Evolutionary conservation across 2,888 invertebrate species (phyloP).

Genomic region (Epinotia bilunana): DNA sequence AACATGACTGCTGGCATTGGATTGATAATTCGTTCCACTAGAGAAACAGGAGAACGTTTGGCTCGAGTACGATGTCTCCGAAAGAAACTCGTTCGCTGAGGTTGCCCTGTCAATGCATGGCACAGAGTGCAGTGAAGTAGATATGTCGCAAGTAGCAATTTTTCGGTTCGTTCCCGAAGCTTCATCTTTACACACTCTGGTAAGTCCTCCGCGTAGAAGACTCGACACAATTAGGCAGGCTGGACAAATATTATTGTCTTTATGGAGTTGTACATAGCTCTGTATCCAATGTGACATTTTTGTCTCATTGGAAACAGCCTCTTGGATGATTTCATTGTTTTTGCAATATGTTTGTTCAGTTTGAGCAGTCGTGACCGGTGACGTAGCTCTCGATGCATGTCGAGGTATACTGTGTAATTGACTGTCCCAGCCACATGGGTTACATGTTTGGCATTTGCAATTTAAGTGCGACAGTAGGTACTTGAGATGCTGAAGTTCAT

Average conservation of each 20-base stretch:
- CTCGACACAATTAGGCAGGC: constrained; percentile 61
- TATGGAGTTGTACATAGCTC: constrained; percentile 19
- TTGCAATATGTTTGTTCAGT: constrained; percentile 42
- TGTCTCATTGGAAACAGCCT: constrained; percentile 30
- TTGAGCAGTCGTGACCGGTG: constrained; percentile 15
- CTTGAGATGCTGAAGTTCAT: constrained; percentile 64
- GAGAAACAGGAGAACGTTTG: constrained; percentile 45
- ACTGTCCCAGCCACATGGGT: constrained; percentile 12
- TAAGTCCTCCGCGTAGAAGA: constrained; percentile 53
- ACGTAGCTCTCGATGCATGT: constrained; percentile 51
- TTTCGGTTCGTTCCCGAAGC: constrained; percentile 58
- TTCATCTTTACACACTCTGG: constrained; percentile 66
- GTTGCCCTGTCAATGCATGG: constrained; percentile 55
- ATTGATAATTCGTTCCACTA: background rate
- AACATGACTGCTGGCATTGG: constrained; percentile 8
- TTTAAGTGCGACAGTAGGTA: constrained; percentile 60
- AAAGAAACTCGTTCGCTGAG: constrained; percentile 51
- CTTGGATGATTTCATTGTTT: constrained; percentile 48
- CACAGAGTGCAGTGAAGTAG: constrained; percentile 52
- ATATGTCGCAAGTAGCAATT: constrained; percentile 58
- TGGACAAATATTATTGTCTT: constrained; percentile 57
- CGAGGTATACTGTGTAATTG: constrained; percentile 46
- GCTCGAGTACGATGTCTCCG: constrained; percentile 49
- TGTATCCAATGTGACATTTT: constrained; percentile 28
- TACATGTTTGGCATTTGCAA: constrained; percentile 61